Percentiles rank a stretch among this genome's conserved stretches.
Evolutionary conservation across 2,888 invertebrate genomes (phyloP).

Genomic region (Lissonota sp.): DNA sequence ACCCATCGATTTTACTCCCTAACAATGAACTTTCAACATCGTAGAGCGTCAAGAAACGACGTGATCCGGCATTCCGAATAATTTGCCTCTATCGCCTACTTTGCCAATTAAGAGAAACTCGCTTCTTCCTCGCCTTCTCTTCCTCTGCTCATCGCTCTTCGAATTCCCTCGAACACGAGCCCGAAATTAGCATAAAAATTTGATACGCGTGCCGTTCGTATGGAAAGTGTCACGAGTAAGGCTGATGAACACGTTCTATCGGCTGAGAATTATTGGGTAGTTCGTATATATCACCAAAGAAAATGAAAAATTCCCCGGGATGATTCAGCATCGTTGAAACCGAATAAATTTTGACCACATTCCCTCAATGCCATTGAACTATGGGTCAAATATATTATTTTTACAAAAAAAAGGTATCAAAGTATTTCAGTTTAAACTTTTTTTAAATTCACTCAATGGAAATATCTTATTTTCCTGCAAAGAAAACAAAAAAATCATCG

Average conservation of each 20-base stretch:
- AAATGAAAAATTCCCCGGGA: slow-evolving; percentile 64
- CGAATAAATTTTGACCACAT: slow-evolving; percentile 63
- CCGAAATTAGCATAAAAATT: slow-evolving; percentile 60
- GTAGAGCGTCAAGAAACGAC: slow-evolving; percentile 11
- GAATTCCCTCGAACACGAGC: no score
- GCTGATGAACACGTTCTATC: slow-evolving; percentile 28
- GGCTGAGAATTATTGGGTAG: neutral
- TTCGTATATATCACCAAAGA: neutral
- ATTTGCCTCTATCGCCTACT: slow-evolving; percentile 45
- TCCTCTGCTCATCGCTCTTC: no score
- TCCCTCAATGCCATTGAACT: no score
- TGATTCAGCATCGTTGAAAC: slow-evolving; percentile 57
- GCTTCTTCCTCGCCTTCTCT: slow-evolving; percentile 9
- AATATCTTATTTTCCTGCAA: no score
- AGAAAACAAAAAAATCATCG: no score
- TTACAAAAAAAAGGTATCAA: no score
- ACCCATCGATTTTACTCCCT: slow-evolving; percentile 35
- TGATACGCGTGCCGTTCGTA: slow-evolving; percentile 46
- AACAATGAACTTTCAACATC: slow-evolving; percentile 16
- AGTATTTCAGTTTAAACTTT: no score
- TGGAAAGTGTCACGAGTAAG: slow-evolving; percentile 57
- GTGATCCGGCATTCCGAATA: slow-evolving; percentile 36
- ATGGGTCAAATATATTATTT: no score
- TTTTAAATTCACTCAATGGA: no score
- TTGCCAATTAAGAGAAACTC: slow-evolving; percentile 62